Evolutionary conservation across 2,797 vertebrate species (phyloP), one percentile per base, ranked within the genome.

Genomic region (Leptoclinus maculatus): DNA sequence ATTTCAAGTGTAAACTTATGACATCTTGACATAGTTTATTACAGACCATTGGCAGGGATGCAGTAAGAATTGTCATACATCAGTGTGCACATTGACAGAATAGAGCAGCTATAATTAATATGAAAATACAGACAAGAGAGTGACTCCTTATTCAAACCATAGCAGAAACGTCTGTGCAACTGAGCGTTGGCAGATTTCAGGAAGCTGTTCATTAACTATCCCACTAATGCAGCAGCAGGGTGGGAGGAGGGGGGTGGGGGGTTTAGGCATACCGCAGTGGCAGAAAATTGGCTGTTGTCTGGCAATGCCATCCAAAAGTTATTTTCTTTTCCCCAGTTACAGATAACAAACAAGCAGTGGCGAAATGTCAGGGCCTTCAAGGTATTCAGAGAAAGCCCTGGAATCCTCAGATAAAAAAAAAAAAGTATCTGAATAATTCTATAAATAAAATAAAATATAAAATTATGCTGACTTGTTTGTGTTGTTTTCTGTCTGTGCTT

Each of bases 1-100:
- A 88, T 71, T 73, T 68, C 6, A 86, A 83, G 38, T 73, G 39
- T 75, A 47, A 65, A 51, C 49, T 2, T 45, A 7, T 34, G 39
- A 32, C 47, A 63, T 66, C 9, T 63, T 71, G 41, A 67, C 27
- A 75, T 7, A 19, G 14, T 17, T 65, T 51, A 51, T 58, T 43
- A 53, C 45, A 78, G 29, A 53, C 9, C 2, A 3, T 25, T 16
- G 16, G 1, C n/a, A 45, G 9, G 2, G 14, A 43, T 58, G 58
- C 2, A 17, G 36, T 17, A 36, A 27, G 19, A 45, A 11, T 32
- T 11, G 25, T 25, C 23, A 49, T 51, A 39, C 29, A 66, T 23
- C 1, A 12, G 49, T n/a, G 27, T 53, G 34, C n/a, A 71, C 58
- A 36, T 1, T 63, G n/a, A 64, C 67, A 62, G 25, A 74, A 25